Conservation (phyloP, 2,113 vertebrate genomes). For the Equus przewalskii region DNA sequence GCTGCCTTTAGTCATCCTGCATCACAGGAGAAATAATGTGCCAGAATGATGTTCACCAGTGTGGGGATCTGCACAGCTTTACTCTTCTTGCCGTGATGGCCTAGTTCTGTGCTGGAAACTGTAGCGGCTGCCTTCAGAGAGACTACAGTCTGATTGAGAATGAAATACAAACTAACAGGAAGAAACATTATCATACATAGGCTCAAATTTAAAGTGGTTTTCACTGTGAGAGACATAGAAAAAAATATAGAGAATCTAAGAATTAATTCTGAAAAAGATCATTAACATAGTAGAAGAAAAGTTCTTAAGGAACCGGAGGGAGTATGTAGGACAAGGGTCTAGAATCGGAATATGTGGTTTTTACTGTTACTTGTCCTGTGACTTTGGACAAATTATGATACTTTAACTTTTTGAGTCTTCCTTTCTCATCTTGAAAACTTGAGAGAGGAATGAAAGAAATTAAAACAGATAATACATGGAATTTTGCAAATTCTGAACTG, state of each 20-base stretch:
- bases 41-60: background rate
- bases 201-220: background rate
- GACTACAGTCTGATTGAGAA: background rate
- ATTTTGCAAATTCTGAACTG: background rate
- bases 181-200: background rate
- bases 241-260: background rate
- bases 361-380: background rate
- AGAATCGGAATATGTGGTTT: background rate
- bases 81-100: background rate
- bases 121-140: background rate
- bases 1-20: background rate
- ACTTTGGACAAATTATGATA: background rate
- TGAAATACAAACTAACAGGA: background rate
- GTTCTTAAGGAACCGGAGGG: background rate
- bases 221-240: background rate
- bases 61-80: background rate
- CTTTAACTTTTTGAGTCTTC: background rate
- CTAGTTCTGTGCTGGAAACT: background rate
- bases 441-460: background rate
- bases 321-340: background rate
- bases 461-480: background rate
- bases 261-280: background rate
- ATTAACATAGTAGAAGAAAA: background rate
- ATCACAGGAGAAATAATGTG: background rate
- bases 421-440: conserved; percentile 22